Evolutionary conservation across 1,140 invertebrate genomes (phyloP).

Genomic region (Scylla paramamosain): DNA sequence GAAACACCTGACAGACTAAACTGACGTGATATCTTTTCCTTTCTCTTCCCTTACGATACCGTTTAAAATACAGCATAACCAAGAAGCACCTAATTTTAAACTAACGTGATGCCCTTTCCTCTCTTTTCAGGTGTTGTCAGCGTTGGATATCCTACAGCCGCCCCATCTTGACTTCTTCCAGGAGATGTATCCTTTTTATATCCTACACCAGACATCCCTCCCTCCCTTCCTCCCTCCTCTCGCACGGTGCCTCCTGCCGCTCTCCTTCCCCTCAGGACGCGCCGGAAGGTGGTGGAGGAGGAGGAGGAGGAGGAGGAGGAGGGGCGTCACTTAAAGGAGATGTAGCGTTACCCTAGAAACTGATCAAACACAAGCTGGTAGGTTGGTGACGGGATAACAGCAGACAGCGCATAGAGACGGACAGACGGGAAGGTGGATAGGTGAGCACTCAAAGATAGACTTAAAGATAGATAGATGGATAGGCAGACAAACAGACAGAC

Average conservation of each 20-base stretch:
- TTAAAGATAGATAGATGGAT: background rate
- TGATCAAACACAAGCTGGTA: background rate
- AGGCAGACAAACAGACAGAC: background rate
- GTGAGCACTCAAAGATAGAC: background rate
- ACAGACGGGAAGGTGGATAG: background rate
- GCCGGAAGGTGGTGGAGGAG: background rate
- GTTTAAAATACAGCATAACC: too few relatives aligned
- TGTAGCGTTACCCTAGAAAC: background rate
- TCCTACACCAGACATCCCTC: background rate
- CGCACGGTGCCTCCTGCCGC: background rate
- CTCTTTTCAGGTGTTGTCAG: slow-evolving; percentile 91
- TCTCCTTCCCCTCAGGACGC: background rate
- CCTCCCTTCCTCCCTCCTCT: background rate
- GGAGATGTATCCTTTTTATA: slow-evolving; percentile 97
- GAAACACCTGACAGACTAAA: too few relatives aligned
- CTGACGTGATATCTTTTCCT: too few relatives aligned
- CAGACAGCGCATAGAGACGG: background rate
- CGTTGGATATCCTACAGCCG: slow-evolving; percentile 97
- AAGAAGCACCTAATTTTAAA: too few relatives aligned
- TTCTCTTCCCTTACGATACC: too few relatives aligned
- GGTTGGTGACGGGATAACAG: background rate
- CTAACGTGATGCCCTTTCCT: background rate
- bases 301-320: too few relatives aligned
- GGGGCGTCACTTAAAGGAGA: background rate
- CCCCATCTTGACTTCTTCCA: slow-evolving; percentile 98